Evolutionary conservation across 2,888 invertebrate genomes (phyloP).

Genomic region (Venustoraphidia nigricollis): DNA sequence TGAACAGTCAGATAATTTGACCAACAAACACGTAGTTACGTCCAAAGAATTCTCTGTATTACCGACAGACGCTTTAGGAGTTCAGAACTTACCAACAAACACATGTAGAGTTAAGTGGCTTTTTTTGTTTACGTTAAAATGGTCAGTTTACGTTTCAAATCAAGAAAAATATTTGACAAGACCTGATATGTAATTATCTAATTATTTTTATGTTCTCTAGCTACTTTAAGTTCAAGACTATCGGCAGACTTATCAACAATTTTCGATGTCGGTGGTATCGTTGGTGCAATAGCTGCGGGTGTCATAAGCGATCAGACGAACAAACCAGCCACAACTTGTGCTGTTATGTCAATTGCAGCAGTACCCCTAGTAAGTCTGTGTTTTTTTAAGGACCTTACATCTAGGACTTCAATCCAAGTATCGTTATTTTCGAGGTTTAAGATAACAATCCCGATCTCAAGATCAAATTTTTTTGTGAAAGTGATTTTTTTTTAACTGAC

Average conservation of each 20-base stretch:
- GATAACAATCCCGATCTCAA: no score
- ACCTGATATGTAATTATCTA: neutral
- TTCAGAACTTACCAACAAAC: no score
- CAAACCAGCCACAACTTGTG: conserved; percentile 79
- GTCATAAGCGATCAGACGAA: conserved; percentile 66
- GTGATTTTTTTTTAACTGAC: no score
- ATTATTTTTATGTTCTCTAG: conserved; percentile 27
- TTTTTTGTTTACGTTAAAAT: no score
- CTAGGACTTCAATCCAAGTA: neutral
- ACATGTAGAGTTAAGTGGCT: no score
- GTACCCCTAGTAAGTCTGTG: conserved; percentile 59
- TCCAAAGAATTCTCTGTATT: no score
- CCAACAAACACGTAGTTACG: no score
- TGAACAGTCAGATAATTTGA: no score
- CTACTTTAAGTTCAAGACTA: conserved; percentile 44
- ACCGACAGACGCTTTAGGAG: no score
- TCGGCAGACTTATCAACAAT: conserved; percentile 67
- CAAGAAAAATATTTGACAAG: no score
- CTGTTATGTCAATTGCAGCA: conserved; percentile 60
- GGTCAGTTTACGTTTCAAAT: neutral
- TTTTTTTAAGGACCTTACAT: neutral
- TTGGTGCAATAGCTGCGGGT: conserved; percentile 81
- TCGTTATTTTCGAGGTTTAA: no score
- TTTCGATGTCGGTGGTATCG: conserved; percentile 83
- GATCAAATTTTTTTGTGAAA: no score